phyloP scores from a whole-genome alignment of 1,140 invertebrate genomes.

The Cherax destructor region DNA sequence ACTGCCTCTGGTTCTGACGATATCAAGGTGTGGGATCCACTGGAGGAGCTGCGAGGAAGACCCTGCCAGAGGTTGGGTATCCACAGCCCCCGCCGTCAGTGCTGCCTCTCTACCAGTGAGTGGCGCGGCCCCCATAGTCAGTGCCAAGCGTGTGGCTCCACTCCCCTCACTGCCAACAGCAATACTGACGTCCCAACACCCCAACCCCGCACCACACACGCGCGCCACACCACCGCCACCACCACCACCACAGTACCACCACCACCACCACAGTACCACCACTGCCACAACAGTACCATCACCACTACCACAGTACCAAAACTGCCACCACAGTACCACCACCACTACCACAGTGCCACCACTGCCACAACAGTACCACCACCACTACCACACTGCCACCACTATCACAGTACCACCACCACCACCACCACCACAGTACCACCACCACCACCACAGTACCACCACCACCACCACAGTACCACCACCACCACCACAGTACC shows the following conservation, averaged over 20 bases:
- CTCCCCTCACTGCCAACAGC: conserved; percentile 41
- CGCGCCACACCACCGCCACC: conserved; percentile 13
- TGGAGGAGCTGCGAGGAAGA: conserved; percentile 16
- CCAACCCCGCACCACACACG: conserved; percentile 40
- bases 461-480: too few species aligned
- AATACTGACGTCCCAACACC: conserved; percentile 34
- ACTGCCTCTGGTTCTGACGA: conserved; percentile 50
- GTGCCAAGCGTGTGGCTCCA: conserved; percentile 39
- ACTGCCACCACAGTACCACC: too few species aligned
- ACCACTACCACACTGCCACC: too few species aligned
- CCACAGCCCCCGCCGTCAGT: conserved; percentile 16
- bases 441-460: too few species aligned
- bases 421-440: too few species aligned
- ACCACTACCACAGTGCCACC: too few species aligned
- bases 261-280: not conserved
- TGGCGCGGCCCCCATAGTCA: conserved; percentile 55
- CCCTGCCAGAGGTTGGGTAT: conserved; percentile 13
- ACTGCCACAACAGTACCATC: not conserved
- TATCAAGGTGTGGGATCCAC: conserved; percentile 38
- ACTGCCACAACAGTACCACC: too few species aligned
- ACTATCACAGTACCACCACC: too few species aligned
- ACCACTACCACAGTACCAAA: too few species aligned
- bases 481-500: not conserved
- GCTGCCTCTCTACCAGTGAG: conserved; percentile 44
- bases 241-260: conserved; percentile 6